Evolutionary conservation across 2,888 invertebrate genomes (phyloP).

Genomic region (Callosobruchus maculatus): DNA sequence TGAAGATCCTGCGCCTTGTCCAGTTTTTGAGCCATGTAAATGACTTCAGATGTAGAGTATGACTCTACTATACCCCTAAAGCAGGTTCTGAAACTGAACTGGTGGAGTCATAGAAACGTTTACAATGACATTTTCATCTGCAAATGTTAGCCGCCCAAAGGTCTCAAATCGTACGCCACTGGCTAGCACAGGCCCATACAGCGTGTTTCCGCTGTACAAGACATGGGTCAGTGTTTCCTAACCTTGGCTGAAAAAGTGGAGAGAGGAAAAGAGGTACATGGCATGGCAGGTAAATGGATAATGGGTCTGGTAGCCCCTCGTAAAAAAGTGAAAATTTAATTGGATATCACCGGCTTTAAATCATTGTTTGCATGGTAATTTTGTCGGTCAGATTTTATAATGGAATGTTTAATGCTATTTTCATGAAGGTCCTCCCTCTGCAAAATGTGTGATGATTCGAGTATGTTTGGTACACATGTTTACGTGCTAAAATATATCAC

Average conservation of each 20-base stretch:
- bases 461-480: too few species aligned
- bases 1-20: too few species aligned
- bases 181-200: constrained; percentile 27
- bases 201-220: constrained; percentile 34
- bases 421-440: background rate
- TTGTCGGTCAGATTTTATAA: background rate
- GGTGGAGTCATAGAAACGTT: too few species aligned
- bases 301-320: background rate
- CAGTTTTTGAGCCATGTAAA: too few species aligned
- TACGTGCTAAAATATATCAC: too few species aligned
- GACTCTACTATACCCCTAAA: too few species aligned
- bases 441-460: too few species aligned
- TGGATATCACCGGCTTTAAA: background rate
- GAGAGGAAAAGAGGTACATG: background rate
- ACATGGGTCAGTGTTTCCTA: constrained; percentile 32
- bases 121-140: too few species aligned
- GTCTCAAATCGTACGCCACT: background rate
- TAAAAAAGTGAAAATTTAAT: background rate
- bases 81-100: too few species aligned
- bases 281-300: background rate
- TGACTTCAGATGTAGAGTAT: too few species aligned
- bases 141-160: background rate
- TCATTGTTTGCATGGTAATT: background rate
- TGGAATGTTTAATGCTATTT: background rate
- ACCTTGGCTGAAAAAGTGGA: constrained; percentile 25